Percentiles rank a stretch among this genome's conserved stretches.
Evolutionary conservation across 2,113 vertebrate genomes (phyloP).

Genomic region (Bubo bubo): DNA sequence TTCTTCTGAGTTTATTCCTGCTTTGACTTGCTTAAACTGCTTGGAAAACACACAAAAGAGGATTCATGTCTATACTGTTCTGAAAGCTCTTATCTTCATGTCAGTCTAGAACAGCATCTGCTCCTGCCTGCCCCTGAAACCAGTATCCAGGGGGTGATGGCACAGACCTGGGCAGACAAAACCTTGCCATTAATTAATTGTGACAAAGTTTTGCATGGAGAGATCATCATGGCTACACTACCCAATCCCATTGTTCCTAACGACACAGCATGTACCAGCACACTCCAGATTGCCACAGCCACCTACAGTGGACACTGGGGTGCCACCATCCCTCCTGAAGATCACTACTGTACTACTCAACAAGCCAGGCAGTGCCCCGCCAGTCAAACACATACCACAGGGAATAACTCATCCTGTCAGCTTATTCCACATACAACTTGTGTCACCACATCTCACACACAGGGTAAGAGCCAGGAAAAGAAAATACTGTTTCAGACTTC

Average conservation of each 20-base stretch:
- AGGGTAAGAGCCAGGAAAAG: background rate
- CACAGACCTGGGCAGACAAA: background rate
- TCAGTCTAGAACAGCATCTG: background rate
- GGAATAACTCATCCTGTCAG: background rate
- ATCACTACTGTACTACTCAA: background rate
- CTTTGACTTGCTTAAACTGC: background rate
- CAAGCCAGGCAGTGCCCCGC: background rate
- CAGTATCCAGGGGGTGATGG: background rate
- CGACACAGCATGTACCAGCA: background rate
- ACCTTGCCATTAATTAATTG: background rate
- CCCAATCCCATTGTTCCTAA: background rate
- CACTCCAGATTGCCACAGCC: background rate
- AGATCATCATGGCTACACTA: background rate
- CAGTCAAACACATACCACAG: accelerated
- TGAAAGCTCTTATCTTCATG: background rate
- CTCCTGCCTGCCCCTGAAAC: background rate
- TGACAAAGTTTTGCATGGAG: background rate
- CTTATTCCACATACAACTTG: background rate
- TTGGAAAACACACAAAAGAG: background rate
- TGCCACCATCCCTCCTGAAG: background rate
- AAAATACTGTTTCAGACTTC: background rate
- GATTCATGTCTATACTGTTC: background rate
- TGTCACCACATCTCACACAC: background rate
- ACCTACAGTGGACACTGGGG: background rate
- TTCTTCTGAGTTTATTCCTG: background rate